Percentiles rank a stretch among this genome's conserved stretches.
These are phyloP conservation scores for Drosophila anceps DNA, from an alignment of 2,888 invertebrate genomes.

Conservation along the genomic window DNA sequence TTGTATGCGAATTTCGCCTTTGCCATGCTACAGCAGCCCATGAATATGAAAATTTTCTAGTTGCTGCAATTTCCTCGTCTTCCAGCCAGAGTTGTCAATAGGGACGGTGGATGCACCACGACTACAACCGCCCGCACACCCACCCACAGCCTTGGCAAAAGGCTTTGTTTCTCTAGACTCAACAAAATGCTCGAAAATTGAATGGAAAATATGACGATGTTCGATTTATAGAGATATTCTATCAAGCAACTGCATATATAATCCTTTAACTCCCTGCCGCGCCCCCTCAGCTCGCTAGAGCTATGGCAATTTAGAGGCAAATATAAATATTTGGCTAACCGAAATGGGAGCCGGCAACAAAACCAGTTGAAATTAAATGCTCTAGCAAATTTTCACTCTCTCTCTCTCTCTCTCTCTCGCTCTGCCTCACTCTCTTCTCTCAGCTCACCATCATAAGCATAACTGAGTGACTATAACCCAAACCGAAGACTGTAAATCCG, in stretches of 20 bases:
- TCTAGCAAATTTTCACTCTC: constrained; percentile 40
- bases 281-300: too few relatives aligned
- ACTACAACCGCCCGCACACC: background rate
- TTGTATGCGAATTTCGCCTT: constrained; percentile 77
- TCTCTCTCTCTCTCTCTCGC: constrained; percentile 2
- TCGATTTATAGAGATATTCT: constrained; percentile 63
- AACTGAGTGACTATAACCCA: constrained; percentile 8
- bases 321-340: constrained; percentile 53
- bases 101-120: background rate
- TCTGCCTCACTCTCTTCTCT: background rate
- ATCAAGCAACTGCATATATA: constrained; percentile 29
- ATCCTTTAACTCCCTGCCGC: background rate
- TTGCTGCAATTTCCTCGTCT: constrained; percentile 44
- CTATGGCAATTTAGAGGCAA: constrained; percentile 44
- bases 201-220: constrained; percentile 71
- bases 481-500: constrained; percentile 7
- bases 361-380: constrained; percentile 53
- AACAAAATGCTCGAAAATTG: constrained; percentile 62
- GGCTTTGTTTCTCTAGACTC: constrained; percentile 24
- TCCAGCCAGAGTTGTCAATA: constrained; percentile 38
- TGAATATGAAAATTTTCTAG: constrained; percentile 72
- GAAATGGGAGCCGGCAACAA: constrained; percentile 36
- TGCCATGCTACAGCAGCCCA: constrained; percentile 57
- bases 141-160: background rate
- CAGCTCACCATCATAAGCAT: constrained; percentile 1